Conservation (phyloP, 2,113 vertebrate species). For the Raja brachyura region DNA sequence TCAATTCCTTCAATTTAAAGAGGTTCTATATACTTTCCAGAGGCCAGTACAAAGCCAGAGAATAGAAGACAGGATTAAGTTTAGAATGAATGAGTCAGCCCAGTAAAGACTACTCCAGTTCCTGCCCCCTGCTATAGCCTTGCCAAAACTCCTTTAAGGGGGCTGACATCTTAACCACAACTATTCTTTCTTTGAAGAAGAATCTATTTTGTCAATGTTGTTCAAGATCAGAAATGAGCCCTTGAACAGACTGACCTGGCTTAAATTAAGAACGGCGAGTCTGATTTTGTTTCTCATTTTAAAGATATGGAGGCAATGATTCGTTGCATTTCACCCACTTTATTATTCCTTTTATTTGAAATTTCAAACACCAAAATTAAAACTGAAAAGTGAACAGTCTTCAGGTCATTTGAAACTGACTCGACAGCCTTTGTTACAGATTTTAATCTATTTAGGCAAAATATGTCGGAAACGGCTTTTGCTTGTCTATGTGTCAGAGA, state of each 20-base stretch:
- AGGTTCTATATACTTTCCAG: slow-evolving; percentile 48
- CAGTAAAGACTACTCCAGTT: slow-evolving; percentile 47
- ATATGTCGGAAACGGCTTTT: background rate
- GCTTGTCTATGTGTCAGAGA: background rate
- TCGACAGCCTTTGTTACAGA: background rate
- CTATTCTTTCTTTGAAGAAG: slow-evolving; percentile 47
- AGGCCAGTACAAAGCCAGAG: slow-evolving; percentile 44
- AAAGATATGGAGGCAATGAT: background rate
- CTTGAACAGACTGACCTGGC: slow-evolving; percentile 35
- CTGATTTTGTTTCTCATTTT: background rate
- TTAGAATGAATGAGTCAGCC: slow-evolving; percentile 50
- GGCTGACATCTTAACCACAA: slow-evolving; percentile 54
- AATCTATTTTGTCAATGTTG: slow-evolving; percentile 44
- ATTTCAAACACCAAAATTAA: background rate
- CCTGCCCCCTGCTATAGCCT: slow-evolving; percentile 48
- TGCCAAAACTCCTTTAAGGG: slow-evolving; percentile 52
- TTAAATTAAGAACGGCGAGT: background rate
- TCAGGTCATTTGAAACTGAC: background rate
- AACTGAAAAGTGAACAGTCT: no score
- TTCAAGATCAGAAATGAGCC: slow-evolving; percentile 49
- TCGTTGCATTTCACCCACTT: background rate
- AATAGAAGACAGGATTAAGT: slow-evolving; percentile 57
- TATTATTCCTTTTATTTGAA: slow-evolving; percentile 13
- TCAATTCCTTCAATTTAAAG: slow-evolving; percentile 51
- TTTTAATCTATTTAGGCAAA: background rate